phyloP scores from a whole-genome alignment of 2,113 vertebrate species.

The Cyanoderma ruficeps region DNA sequence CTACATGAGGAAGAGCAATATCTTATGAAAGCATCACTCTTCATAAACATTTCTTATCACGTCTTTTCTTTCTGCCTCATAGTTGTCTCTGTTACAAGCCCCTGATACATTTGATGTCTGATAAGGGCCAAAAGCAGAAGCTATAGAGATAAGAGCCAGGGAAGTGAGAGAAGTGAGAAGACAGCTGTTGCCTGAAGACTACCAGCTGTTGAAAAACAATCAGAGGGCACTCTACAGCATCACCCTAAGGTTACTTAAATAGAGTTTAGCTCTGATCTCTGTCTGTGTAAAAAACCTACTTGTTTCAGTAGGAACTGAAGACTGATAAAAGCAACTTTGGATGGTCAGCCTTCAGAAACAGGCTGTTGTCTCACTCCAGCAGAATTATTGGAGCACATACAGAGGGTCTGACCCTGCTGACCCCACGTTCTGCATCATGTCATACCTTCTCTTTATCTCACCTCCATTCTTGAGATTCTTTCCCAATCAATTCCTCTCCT shows the following conservation, averaged over 20 bases:
- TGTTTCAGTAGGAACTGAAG: neutral
- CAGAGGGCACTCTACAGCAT: neutral
- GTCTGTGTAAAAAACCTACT: neutral
- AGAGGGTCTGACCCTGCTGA: neutral
- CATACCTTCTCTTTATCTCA: conserved; percentile 42
- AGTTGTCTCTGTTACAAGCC: neutral
- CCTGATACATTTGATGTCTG: neutral
- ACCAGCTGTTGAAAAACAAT: conserved; percentile 46
- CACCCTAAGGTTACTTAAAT: conserved; percentile 11
- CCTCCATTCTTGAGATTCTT: conserved; percentile 53
- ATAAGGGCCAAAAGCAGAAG: conserved; percentile 59
- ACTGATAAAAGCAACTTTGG: neutral
- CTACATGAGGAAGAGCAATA: neutral
- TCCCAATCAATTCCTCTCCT: neutral
- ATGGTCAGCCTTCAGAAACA: neutral
- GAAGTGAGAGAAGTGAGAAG: conserved; percentile 22
- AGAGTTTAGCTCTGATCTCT: neutral
- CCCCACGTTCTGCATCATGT: neutral
- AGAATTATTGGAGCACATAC: neutral
- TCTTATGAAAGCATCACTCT: neutral
- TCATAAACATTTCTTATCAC: neutral
- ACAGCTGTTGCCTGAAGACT: conserved; percentile 39
- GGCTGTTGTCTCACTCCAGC: neutral
- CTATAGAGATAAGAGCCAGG: conserved; percentile 36
- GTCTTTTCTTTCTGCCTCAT: neutral